Conservation (phyloP, 1,140 invertebrate species). For the Monomorium pharaonis region DNA sequence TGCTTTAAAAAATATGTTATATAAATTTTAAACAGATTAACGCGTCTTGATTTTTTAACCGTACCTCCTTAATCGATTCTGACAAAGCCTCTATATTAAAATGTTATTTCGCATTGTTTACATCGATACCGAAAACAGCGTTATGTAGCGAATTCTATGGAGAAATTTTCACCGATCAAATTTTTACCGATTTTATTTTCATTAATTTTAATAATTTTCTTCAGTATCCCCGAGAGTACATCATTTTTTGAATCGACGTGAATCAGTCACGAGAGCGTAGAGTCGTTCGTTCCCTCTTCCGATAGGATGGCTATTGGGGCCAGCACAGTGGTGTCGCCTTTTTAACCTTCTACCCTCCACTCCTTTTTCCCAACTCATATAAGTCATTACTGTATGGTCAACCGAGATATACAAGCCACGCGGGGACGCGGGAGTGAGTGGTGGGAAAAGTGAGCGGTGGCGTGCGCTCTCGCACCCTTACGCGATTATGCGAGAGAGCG, state of each 20-base stretch:
- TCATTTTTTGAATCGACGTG: neutral
- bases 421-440: neutral
- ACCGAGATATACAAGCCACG: neutral
- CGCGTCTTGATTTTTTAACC: neutral
- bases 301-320: neutral
- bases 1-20: too few relatives aligned
- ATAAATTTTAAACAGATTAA: too few relatives aligned
- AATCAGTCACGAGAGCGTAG: neutral
- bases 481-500: constrained; percentile 15
- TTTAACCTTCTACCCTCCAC: neutral
- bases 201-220: neutral
- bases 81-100: neutral
- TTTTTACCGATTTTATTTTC: neutral
- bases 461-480: neutral
- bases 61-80: neutral
- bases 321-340: neutral
- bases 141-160: neutral
- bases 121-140: neutral
- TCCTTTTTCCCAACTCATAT: neutral
- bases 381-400: neutral
- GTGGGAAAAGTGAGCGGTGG: neutral
- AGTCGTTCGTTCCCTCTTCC: neutral
- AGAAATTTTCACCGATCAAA: neutral
- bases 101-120: neutral
- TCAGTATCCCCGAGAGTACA: neutral